Conservation (phyloP, 2,888 invertebrate species). For the Anthophora plumipes region DNA sequence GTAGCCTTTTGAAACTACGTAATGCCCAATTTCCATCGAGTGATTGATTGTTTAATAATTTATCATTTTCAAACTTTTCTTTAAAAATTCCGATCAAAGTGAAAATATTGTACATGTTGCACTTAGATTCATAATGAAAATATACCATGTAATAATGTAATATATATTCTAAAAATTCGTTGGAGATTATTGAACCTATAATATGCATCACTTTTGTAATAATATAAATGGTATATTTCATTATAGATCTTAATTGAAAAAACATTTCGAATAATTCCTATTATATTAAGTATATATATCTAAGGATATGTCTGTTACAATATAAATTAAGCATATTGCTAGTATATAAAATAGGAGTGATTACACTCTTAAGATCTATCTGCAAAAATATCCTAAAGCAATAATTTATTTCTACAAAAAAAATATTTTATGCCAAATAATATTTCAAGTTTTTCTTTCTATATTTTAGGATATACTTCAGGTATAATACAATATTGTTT, state of each 20-base stretch:
- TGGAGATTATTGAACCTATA: constrained; percentile 9
- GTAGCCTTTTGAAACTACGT: constrained; percentile 55
- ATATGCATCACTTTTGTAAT: constrained; percentile 18
- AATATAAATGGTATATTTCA: constrained; percentile 28
- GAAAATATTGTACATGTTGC: constrained; percentile 1
- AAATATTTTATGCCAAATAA: constrained; percentile 1
- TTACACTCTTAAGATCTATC: constrained; percentile 16
- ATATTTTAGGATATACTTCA: constrained; percentile 10
- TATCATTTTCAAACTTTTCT: constrained; percentile 12
- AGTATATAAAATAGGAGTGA: constrained; percentile 1
- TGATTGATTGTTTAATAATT: constrained; percentile 33
- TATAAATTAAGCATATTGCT: constrained; percentile 15
- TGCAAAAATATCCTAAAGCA: constrained; percentile 28
- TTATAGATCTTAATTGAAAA: constrained; percentile 25
- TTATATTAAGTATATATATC: constrained; percentile 12
- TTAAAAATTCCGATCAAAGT: constrained; percentile 2
- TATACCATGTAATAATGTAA: constrained; percentile 32
- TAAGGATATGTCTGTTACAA: constrained; percentile 6
- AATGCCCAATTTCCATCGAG: constrained; percentile 64
- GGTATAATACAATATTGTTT: constrained; percentile 13
- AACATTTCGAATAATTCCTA: constrained; percentile 28
- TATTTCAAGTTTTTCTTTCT: constrained; percentile 14
- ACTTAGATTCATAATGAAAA: constrained; percentile 31
- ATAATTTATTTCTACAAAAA: constrained; percentile 39
- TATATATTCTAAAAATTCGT: constrained; percentile 22